phyloP scores from a whole-genome alignment of 2,113 vertebrate genomes.

The Lampris megalopsis region DNA sequence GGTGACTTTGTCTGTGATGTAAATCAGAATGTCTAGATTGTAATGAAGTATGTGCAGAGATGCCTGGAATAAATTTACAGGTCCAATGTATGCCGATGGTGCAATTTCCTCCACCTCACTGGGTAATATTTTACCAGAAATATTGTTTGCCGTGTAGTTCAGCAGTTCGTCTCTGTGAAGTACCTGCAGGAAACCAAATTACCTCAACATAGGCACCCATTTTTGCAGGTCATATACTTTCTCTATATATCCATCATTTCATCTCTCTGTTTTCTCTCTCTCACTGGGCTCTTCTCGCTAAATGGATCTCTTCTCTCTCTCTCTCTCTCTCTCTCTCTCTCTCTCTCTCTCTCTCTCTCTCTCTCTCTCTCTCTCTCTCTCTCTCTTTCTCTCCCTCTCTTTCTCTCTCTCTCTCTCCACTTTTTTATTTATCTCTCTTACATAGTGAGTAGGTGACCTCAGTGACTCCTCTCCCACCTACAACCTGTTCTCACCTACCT shows the following conservation, averaged over 20 bases:
- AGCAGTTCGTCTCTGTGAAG: constrained; percentile 11
- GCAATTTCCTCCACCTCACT: neutral
- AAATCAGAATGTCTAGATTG: neutral
- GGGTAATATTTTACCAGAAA: neutral
- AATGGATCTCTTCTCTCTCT: neutral
- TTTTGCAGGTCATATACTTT: constrained; percentile 16
- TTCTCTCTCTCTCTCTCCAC: constrained; percentile 2
- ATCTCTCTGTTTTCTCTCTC: neutral
- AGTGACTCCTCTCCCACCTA: constrained; percentile 60
- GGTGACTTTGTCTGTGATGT: neutral
- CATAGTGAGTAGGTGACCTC: constrained; percentile 58
- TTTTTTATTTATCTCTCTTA: constrained; percentile 41
- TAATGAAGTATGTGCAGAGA: neutral
- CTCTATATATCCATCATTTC: constrained; percentile 40
- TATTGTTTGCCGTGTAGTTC: constrained; percentile 17
- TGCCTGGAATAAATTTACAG: neutral
- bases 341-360: constrained; percentile 40
- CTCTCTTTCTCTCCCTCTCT: constrained; percentile 24
- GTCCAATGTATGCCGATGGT: neutral
- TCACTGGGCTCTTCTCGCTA: neutral
- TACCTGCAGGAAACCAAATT: constrained; percentile 34
- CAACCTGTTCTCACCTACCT: constrained; percentile 57
- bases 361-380: constrained; percentile 6
- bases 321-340: constrained; percentile 24
- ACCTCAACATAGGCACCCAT: constrained; percentile 12